A percentile compares a stretch with the other conserved stretches of the same genome.
Conservation (phyloP, 1,140 invertebrate species). For the Cherax quadricarinatus region DNA sequence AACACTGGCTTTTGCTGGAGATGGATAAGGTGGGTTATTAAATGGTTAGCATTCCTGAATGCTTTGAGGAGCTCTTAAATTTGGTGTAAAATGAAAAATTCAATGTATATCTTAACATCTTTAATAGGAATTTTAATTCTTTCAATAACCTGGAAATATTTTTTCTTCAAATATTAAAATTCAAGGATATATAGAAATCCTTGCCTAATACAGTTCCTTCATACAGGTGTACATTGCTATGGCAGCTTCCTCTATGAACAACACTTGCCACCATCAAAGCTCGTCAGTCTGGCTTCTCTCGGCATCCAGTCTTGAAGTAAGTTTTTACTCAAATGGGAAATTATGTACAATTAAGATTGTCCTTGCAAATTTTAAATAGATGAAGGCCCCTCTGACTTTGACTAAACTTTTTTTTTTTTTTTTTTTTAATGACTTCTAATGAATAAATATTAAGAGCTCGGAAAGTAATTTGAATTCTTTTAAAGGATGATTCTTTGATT, state of each 20-base stretch:
- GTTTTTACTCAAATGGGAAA: neutral
- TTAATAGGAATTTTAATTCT: neutral
- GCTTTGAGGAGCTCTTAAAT: neutral
- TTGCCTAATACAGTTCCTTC: neutral
- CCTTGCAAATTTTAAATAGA: neutral
- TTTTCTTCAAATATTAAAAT: neutral
- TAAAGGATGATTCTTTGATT: neutral
- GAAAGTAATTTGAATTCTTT: neutral
- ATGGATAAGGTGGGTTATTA: neutral
- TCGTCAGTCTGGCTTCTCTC: constrained; percentile 2
- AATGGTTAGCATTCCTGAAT: neutral
- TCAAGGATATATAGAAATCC: neutral
- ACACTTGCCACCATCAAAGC: neutral
- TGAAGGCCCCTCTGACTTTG: neutral
- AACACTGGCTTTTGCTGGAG: neutral
- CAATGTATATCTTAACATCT: neutral
- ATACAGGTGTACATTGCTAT: constrained; percentile 15
- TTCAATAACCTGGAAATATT: neutral
- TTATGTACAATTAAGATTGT: neutral
- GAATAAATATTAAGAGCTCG: too few species aligned
- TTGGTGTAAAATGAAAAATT: neutral
- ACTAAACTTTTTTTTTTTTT: neutral
- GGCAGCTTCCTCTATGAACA: neutral
- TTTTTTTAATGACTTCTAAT: neutral
- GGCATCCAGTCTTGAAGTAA: constrained; percentile 6